These are phyloP conservation scores for Ranitomeya variabilis DNA, from an alignment of 2,113 vertebrate genomes.

Conservation along the genomic window DNA sequence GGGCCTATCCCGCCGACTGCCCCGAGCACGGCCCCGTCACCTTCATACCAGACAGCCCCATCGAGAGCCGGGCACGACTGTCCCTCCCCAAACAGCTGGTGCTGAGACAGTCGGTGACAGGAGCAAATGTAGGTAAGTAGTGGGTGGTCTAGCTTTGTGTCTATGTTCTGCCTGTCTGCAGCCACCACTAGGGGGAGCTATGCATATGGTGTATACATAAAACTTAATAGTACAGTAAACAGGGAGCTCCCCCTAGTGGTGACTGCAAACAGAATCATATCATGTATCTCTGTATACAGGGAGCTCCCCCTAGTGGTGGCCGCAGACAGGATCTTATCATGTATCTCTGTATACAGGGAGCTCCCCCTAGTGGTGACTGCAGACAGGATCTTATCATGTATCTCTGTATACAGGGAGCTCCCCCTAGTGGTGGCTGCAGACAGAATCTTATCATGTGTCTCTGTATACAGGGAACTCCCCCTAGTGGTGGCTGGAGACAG, in stretches of 20 bases:
- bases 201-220: neutral
- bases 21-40: slow-evolving; percentile 94
- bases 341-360: too few species aligned
- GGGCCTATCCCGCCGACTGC: slow-evolving; percentile 93
- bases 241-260: neutral
- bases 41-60: slow-evolving; percentile 89
- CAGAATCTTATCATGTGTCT: too few species aligned
- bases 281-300: too few species aligned
- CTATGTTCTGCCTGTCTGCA: neutral
- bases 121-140: slow-evolving; percentile 84
- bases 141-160: neutral
- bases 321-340: neutral
- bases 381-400: too few species aligned
- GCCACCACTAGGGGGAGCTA: neutral
- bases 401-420: too few species aligned
- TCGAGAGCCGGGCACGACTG: slow-evolving; percentile 92
- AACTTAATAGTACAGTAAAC: neutral
- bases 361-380: too few species aligned
- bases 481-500: too few species aligned
- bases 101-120: slow-evolving; percentile 86
- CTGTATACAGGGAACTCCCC: too few species aligned
- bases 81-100: slow-evolving; percentile 91
- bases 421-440: too few species aligned
- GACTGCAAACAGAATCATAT: neutral
- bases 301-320: neutral